Evolutionary conservation across 2,113 vertebrate species (phyloP).

Genomic region (Heterotilapia buettikoferi): DNA sequence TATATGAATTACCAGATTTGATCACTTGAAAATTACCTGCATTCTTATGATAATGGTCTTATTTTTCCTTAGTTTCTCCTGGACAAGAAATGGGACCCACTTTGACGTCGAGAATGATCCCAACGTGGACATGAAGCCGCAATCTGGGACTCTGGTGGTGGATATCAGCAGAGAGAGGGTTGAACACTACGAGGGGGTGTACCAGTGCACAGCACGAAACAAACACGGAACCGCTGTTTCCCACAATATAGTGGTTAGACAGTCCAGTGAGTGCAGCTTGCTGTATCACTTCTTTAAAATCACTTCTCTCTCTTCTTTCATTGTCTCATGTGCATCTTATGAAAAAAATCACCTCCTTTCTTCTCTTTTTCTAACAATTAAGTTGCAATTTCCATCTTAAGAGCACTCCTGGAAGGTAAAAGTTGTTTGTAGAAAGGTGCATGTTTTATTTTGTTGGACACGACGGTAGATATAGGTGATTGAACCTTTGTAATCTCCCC

Average conservation of each 20-base stretch:
- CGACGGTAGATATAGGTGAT: not conserved
- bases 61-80: conserved; percentile 81
- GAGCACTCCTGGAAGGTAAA: conserved; percentile 62
- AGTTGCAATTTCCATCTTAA: conserved; percentile 58
- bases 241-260: conserved; percentile 85
- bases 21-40: not conserved
- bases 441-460: conserved; percentile 11
- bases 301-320: not conserved
- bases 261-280: conserved; percentile 80
- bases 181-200: conserved; percentile 87
- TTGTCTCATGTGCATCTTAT: not conserved
- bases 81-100: conserved; percentile 93
- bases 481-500: conserved; percentile 6
- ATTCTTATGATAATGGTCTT: not conserved
- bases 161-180: conserved; percentile 86
- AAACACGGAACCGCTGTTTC: conserved; percentile 91
- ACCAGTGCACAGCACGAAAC: conserved; percentile 92
- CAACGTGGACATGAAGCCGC: conserved; percentile 81
- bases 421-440: conserved; percentile 8
- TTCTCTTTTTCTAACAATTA: conserved; percentile 42
- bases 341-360: not conserved
- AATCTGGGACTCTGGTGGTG: conserved; percentile 86
- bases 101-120: conserved; percentile 87
- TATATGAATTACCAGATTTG: not conserved
- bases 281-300: not conserved